A percentile compares a stretch with the other conserved stretches of the same genome.
phyloP scores from a whole-genome alignment of 35 echinoderm and acorn worm genomes.

The Chiridota heheva region DNA sequence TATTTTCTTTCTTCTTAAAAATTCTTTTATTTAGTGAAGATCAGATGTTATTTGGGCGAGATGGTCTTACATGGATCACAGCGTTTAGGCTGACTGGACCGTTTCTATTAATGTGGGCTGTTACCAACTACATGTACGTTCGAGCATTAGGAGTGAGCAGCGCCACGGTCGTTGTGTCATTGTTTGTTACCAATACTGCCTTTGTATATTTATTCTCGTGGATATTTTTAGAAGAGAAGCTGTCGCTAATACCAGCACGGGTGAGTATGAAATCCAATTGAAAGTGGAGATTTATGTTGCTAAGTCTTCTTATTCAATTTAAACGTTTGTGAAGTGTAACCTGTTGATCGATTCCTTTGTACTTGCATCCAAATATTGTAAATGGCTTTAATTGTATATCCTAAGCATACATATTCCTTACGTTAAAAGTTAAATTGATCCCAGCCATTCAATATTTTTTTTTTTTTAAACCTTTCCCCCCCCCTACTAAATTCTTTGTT shows the following conservation, averaged over 20 bases:
- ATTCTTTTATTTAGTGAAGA: constrained; percentile 88
- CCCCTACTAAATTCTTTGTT: too few relatives aligned
- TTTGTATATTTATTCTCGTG: constrained; percentile 91
- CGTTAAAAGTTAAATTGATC: too few relatives aligned
- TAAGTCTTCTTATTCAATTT: too few relatives aligned
- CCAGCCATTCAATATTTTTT: too few relatives aligned
- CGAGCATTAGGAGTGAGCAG: constrained; percentile 54
- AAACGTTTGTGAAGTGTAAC: too few relatives aligned
- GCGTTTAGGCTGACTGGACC: constrained; percentile 58
- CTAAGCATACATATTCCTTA: too few relatives aligned
- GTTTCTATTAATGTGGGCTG: constrained; percentile 68
- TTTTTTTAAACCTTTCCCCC: too few relatives aligned
- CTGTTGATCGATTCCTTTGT: too few relatives aligned
- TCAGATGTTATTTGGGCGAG: constrained; percentile 56
- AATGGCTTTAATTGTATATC: too few relatives aligned
- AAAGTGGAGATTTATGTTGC: too few relatives aligned
- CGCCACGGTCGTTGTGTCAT: constrained; percentile 66
- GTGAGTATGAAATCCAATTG: constrained; percentile 33
- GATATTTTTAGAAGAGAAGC: constrained; percentile 72
- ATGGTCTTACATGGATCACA: constrained; percentile 37
- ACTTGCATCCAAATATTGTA: too few relatives aligned
- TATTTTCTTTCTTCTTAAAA: too few relatives aligned
- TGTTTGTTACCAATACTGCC: constrained; percentile 93
- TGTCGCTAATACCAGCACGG: constrained; percentile 69
- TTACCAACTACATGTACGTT: constrained; percentile 87